These are phyloP conservation scores for Herminia tarsipennalis DNA, from an alignment of 2,888 invertebrate genomes.

Conservation along the genomic window DNA sequence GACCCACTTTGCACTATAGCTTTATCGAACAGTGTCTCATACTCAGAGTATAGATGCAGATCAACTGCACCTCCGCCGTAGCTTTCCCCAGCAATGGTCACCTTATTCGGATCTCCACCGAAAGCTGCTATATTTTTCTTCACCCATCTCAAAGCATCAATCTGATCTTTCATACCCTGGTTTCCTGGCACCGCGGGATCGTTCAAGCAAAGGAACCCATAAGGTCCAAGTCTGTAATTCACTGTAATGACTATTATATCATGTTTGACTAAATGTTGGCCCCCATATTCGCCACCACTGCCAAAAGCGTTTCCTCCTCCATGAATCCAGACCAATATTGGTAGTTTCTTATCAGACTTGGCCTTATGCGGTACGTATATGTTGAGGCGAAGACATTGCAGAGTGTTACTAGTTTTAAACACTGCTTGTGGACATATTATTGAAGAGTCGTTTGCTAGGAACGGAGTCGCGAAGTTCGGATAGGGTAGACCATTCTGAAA, in stretches of 20 bases:
- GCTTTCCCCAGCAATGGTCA: conserved; percentile 69
- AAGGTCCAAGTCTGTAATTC: conserved; percentile 68
- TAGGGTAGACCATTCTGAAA: conserved; percentile 50
- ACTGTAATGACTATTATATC: conserved; percentile 55
- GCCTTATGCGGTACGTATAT: conserved; percentile 52
- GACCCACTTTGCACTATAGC: conserved; percentile 65
- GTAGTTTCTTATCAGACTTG: conserved; percentile 35
- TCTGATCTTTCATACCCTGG: conserved; percentile 69
- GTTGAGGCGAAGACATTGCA: conserved; percentile 56
- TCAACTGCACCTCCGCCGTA: conserved; percentile 66
- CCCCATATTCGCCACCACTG: conserved; percentile 57
- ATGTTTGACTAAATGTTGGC: conserved; percentile 54
- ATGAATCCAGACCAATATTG: conserved; percentile 71
- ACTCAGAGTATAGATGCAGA: conserved; percentile 55
- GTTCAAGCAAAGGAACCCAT: conserved; percentile 69
- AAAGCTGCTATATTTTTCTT: conserved; percentile 61
- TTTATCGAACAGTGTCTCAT: conserved; percentile 57
- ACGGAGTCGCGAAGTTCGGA: conserved; percentile 48
- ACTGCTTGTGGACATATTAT: conserved; percentile 54
- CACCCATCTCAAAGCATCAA: conserved; percentile 63
- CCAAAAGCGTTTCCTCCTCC: conserved; percentile 67
- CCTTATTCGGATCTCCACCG: conserved; percentile 57
- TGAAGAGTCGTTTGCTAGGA: conserved; percentile 53
- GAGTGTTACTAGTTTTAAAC: conserved; percentile 30
- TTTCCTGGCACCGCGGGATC: conserved; percentile 56